Percentiles rank a stretch among this genome's conserved stretches.
phyloP scores from a whole-genome alignment of 2,113 vertebrate species.

The Grammomys surdaster region DNA sequence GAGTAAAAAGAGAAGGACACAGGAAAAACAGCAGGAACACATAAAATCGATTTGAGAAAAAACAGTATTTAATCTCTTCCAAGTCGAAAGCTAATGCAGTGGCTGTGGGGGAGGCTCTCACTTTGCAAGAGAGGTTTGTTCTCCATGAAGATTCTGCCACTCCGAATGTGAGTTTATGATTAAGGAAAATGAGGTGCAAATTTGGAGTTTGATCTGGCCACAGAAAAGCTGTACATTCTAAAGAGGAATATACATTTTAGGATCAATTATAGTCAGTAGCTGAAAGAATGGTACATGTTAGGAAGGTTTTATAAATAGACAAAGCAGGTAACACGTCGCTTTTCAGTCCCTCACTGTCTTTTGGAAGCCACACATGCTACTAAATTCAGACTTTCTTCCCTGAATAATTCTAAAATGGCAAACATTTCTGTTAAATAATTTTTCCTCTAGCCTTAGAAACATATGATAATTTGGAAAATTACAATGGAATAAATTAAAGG shows the following conservation, averaged over 20 bases:
- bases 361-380: slow-evolving; percentile 4
- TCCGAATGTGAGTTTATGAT: slow-evolving; percentile 58
- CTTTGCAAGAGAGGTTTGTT: slow-evolving; percentile 67
- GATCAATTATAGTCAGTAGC: slow-evolving; percentile 37
- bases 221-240: not conserved
- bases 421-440: slow-evolving; percentile 32
- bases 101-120: slow-evolving; percentile 67
- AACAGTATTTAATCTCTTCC: slow-evolving; percentile 78
- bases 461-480: not conserved
- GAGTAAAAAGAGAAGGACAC: slow-evolving; percentile 73
- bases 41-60: slow-evolving; percentile 84
- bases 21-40: slow-evolving; percentile 78
- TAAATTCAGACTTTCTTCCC: not conserved
- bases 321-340: not conserved
- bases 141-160: not conserved
- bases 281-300: not conserved
- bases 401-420: slow-evolving; percentile 13
- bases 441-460: slow-evolving; percentile 41
- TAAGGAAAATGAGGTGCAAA: slow-evolving; percentile 42
- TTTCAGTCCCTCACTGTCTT: slow-evolving; percentile 7
- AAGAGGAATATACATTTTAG: slow-evolving; percentile 15
- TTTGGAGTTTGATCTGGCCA: slow-evolving; percentile 50
- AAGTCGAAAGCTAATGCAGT: slow-evolving; percentile 61
- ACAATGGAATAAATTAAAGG: slow-evolving; percentile 13
- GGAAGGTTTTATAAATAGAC: slow-evolving; percentile 24